Conservation (phyloP, 2,888 invertebrate species). For the Scaptomyza reducta region DNA sequence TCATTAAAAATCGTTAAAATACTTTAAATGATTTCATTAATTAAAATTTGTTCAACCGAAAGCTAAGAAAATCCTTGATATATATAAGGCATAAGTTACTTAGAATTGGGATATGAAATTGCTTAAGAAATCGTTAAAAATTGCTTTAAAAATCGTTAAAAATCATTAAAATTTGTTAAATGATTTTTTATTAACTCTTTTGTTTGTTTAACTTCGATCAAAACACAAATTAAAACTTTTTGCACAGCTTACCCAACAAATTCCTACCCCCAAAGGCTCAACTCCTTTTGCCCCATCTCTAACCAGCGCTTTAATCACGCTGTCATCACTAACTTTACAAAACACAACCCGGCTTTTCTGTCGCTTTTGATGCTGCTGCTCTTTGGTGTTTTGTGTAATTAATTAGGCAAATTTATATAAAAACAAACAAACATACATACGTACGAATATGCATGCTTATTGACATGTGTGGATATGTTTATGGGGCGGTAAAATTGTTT, state of each 20-base stretch:
- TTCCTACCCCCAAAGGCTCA: neutral
- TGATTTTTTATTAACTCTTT: too few species aligned
- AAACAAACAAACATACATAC: neutral
- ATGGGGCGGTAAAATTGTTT: constrained; percentile 46
- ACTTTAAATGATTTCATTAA: too few species aligned
- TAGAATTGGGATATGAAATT: too few species aligned
- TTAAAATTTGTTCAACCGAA: too few species aligned
- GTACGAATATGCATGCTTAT: constrained; percentile 12
- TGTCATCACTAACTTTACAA: constrained; percentile 28
- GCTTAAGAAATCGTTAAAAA: too few species aligned
- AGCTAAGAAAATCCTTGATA: too few species aligned
- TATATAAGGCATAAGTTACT: too few species aligned
- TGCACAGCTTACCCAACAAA: neutral
- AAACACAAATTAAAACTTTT: too few species aligned
- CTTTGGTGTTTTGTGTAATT: constrained; percentile 67
- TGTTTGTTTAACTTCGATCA: too few species aligned
- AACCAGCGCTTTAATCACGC: constrained; percentile 21
- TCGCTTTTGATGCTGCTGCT: constrained; percentile 24
- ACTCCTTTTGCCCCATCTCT: neutral
- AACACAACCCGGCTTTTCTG: neutral
- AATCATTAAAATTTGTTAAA: too few species aligned
- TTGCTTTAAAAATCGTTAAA: too few species aligned
- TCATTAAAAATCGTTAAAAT: too few species aligned
- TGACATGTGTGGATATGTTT: constrained; percentile 29
- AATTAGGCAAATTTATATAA: constrained; percentile 71